phyloP scores from a whole-genome alignment of 2,888 invertebrate species.

The Epirrhoe alternata region DNA sequence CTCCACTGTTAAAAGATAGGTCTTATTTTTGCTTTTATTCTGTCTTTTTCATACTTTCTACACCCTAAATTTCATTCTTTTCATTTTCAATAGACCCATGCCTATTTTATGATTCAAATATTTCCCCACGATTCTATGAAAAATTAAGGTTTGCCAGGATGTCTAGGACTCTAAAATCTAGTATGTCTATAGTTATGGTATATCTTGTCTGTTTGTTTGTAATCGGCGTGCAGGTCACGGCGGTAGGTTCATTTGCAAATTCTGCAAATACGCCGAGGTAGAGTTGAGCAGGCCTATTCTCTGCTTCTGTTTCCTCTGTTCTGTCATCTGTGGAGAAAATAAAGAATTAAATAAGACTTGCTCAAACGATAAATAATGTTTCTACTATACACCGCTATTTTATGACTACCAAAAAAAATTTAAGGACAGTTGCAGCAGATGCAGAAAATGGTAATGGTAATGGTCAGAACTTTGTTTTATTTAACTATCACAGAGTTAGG shows the following conservation, averaged over 20 bases:
- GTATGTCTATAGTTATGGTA: background rate
- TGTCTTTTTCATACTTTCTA: background rate
- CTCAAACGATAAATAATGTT: background rate
- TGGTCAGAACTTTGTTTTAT: too few species aligned
- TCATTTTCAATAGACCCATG: too few species aligned
- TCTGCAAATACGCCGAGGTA: conserved; percentile 88
- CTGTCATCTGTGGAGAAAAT: conserved; percentile 90
- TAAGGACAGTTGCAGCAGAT: too few species aligned
- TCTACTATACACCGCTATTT: background rate
- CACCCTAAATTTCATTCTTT: too few species aligned
- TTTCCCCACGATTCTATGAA: too few species aligned
- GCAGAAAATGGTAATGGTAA: too few species aligned
- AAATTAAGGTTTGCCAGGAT: too few species aligned
- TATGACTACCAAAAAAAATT: too few species aligned
- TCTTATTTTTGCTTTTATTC: background rate
- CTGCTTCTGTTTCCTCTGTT: conserved; percentile 97
- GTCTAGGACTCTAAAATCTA: background rate
- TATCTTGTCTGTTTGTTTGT: conserved; percentile 26
- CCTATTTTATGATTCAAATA: too few species aligned
- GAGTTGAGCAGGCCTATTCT: conserved; percentile 94
- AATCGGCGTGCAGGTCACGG: conserved; percentile 62
- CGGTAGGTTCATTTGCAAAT: conserved; percentile 78
- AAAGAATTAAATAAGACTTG: background rate
- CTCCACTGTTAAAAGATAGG: too few species aligned
- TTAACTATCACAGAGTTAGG: too few species aligned